Percentiles rank a stretch among this genome's conserved stretches.
These are phyloP conservation scores for Dasyurus viverrinus DNA, from an alignment of 2,113 vertebrate genomes.

Conservation along the genomic window DNA sequence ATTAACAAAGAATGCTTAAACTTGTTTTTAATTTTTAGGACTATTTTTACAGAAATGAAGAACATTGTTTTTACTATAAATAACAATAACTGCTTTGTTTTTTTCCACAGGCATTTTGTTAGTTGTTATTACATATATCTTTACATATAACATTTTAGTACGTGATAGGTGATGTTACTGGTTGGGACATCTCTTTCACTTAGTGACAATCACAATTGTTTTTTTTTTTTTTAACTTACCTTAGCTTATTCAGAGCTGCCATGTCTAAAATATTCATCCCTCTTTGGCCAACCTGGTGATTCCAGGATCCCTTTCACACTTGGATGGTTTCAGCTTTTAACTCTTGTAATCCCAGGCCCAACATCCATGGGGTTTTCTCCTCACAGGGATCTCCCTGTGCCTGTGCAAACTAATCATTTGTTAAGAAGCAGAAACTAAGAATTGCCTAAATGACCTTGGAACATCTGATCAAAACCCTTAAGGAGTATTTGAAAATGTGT, in stretches of 20 bases:
- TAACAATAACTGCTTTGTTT: not conserved
- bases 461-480: not conserved
- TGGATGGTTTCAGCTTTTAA: not conserved
- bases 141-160: not conserved
- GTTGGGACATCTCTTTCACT: not conserved
- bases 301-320: not conserved
- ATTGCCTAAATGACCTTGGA: not conserved
- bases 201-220: not conserved
- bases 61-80: not conserved
- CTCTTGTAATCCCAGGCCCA: not conserved
- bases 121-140: not conserved
- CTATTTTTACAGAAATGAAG: not conserved
- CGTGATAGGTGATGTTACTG: not conserved
- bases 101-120: not conserved
- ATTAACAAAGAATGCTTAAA: constrained; percentile 13
- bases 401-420: not conserved
- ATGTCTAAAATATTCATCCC: too few relatives aligned
- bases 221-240: not conserved
- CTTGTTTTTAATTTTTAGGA: not conserved
- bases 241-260: not conserved
- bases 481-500: not conserved
- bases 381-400: not conserved
- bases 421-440: not conserved
- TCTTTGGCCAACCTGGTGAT: not conserved
- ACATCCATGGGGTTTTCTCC: not conserved